Conservation (phyloP, 2,888 invertebrate genomes). For the Pimpla rufipes region DNA sequence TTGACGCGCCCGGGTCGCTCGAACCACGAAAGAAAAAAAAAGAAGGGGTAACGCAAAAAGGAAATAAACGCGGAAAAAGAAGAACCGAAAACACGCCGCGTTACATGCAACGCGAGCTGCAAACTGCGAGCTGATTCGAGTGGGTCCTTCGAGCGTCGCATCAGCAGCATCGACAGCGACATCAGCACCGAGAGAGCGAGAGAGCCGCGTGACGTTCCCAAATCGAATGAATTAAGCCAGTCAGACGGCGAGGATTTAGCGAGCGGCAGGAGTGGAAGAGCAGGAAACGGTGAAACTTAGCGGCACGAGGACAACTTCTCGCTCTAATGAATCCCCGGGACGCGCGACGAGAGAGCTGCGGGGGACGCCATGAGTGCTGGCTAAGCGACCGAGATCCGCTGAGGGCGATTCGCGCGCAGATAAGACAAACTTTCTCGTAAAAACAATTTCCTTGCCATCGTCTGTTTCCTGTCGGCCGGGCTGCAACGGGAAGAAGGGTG, state of each 20-base stretch:
- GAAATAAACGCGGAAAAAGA: constrained; percentile 33
- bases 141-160: background rate
- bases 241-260: constrained; percentile 42
- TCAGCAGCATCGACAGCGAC: background rate
- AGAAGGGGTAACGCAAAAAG: background rate
- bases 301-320: constrained; percentile 55
- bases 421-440: constrained; percentile 74
- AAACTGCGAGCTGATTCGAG: constrained; percentile 22
- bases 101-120: constrained; percentile 8
- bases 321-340: constrained; percentile 64
- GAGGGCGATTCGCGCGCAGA: constrained; percentile 60
- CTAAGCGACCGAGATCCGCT: constrained; percentile 28
- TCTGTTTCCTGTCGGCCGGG: constrained; percentile 49
- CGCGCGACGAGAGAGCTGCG: constrained; percentile 17
- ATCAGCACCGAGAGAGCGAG: background rate
- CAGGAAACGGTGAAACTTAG: background rate
- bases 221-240: constrained; percentile 46
- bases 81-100: constrained; percentile 15
- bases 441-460: constrained; percentile 74
- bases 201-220: constrained; percentile 33
- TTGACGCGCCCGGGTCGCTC: constrained; percentile 31
- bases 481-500: constrained; percentile 15
- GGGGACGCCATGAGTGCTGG: background rate
- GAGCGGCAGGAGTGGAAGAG: constrained; percentile 17
- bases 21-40: constrained; percentile 21